A percentile compares a stretch with the other conserved stretches of the same genome.
Evolutionary conservation across 2,888 invertebrate genomes (phyloP).

Genomic region (Sepiola atlantica): DNA sequence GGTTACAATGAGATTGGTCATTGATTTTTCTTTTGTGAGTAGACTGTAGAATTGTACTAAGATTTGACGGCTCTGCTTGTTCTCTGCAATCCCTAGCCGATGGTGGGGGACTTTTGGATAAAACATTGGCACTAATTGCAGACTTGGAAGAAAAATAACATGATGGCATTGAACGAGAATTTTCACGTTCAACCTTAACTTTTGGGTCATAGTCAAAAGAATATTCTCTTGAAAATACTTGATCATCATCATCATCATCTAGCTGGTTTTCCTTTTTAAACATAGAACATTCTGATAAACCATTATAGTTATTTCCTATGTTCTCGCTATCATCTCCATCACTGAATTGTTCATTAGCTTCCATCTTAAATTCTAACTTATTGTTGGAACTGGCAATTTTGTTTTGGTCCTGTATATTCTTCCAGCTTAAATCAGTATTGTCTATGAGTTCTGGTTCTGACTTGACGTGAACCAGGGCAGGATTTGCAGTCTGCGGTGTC

Average conservation of each 20-base stretch:
- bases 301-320: not conserved
- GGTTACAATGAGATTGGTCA: not conserved
- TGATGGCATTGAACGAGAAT: not conserved
- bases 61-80: not conserved
- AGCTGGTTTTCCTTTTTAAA: not conserved
- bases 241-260: too few species aligned
- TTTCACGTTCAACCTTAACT: not conserved
- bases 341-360: not conserved
- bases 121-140: not conserved
- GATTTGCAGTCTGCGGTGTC: not conserved
- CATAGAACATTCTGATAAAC: not conserved
- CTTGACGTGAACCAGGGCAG: not conserved
- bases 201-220: not conserved
- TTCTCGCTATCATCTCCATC: not conserved
- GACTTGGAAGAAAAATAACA: not conserved
- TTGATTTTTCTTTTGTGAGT: not conserved
- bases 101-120: not conserved
- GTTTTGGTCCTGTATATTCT: not conserved
- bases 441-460: not conserved
- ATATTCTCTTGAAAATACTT: not conserved
- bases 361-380: not conserved
- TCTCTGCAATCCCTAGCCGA: not conserved
- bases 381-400: not conserved
- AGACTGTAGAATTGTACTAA: constrained; percentile 17
- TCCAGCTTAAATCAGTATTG: not conserved